Base-by-base conservation (phyloP, 2,888 invertebrate species). In the Andrena fulva region DNA sequence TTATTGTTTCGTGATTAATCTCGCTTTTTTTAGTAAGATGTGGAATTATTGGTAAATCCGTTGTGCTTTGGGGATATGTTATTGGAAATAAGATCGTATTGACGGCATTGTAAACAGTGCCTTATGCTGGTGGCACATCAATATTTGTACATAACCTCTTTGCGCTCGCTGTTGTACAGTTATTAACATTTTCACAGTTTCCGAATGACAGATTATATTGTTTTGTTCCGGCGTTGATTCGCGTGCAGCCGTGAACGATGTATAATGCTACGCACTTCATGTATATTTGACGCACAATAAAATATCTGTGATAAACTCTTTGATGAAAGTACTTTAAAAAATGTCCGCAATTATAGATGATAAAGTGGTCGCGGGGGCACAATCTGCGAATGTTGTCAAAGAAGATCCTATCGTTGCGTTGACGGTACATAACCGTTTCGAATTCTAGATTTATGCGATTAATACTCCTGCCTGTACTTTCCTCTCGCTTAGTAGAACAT, bases 261-360 rank as follows among this genome's bases (percentile, higher is more conserved):
- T 69, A 59, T 69, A 64, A 59, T 67, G 48, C 29, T 67, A 29
- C n/a, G n/a, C 48, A 52, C 8, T 6, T 7, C 4, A 1, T 16
- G 48, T 62, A 62, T 64, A 79, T 75, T 48, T 79, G 73, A 86
- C 74, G 77, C 63, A 77, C 75, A 72, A 72, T 79, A 68, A 20
- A 72, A 56, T 77, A 71, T 54, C 59, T 69, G 76, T 82, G 63
- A 76, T 60, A 60, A 59, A 52, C 1, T 33, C 50, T 59, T 62
- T 74, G 29, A 66, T 31, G 31, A 70, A 56, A 62, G 71, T 60
- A 64, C 60, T 54, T 48, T 20, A 2, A 16, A 74, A 79, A 62
- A 94, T 94, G 94, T 94, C 94, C 20, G 89, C 92, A 67, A 91
- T 92, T 64, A 94, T 94, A 82, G 94, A 94, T 77, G 93, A 94